A percentile compares a stretch with the other conserved stretches of the same genome.
Evolutionary conservation across 1,140 invertebrate species (phyloP).

Genomic region (Pseudachorutes palmiensis): DNA sequence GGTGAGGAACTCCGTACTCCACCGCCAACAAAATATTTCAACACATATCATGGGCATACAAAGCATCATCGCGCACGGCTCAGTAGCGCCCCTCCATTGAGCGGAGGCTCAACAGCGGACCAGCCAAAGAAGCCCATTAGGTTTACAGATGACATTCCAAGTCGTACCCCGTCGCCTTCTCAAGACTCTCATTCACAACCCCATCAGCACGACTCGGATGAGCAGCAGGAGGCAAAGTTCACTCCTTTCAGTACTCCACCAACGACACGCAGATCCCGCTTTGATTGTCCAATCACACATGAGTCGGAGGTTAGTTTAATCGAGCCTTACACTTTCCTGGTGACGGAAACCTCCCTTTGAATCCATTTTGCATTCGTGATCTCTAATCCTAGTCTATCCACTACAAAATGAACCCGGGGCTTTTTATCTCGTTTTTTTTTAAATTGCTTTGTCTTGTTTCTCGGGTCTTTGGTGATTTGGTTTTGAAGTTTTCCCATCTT

Average conservation of each 20-base stretch:
- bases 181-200: conserved; percentile 12
- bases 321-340: neutral
- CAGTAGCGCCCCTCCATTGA: conserved; percentile 45
- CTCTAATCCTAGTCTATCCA: neutral
- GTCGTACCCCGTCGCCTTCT: neutral
- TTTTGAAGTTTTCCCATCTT: neutral
- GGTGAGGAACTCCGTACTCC: conserved; percentile 17
- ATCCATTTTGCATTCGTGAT: neutral
- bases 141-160: conserved; percentile 58
- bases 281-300: conserved; percentile 16
- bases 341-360: conserved; percentile 7
- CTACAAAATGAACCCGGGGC: neutral
- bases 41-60: conserved; percentile 82
- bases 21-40: conserved; percentile 54
- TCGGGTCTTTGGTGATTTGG: neutral
- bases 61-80: conserved; percentile 61
- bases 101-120: conserved; percentile 18
- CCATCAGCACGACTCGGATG: conserved; percentile 1
- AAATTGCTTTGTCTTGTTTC: neutral
- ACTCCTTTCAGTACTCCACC: conserved; percentile 22
- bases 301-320: conserved; percentile 30
- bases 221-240: conserved; percentile 23
- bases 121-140: conserved; percentile 55
- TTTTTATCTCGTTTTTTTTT: conserved; percentile 5
- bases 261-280: conserved; percentile 17